Evolutionary conservation across 2,888 invertebrate species (phyloP), one percentile per base, ranked within the genome.

Genomic region (Sicus ferrugineus): DNA sequence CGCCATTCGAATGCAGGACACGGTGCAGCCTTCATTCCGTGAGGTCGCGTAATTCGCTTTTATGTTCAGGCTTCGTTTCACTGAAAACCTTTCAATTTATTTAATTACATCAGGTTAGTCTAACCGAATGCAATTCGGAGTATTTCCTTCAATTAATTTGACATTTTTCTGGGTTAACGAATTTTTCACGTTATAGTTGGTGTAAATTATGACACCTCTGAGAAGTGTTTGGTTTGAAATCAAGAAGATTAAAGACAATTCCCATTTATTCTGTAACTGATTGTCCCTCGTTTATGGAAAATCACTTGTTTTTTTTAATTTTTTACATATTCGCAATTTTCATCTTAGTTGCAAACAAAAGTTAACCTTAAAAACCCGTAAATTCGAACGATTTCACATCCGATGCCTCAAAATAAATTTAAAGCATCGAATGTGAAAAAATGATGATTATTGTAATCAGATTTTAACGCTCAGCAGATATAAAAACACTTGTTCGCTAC

Each of bases 61-160:
- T n/a, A n/a, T n/a, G n/a, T n/a, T n/a, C n/a, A n/a, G n/a, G 16
- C 62, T 3, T 42, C 42, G n/a, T 42, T 28, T 6, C 28, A 6
- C 28, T 54, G 54, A 61, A 61, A 42, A 19, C 42, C 23, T 61
- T 61, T 61, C 61, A 38, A 61, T 59, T 31, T 50, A 50, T 50
- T 50, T 50, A 50, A 50, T 50, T 50, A 50, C 19, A 21, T 50
- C 16, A 42, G 42, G n/a, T 9, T 11, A 5, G 42, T n/a, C 11
- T n/a, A 14, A 16, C n/a, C 42, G n/a, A n/a, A 11, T 16, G 19
- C 46, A 46, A 46, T 16, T 46, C 38, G n/a, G n/a, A n/a, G n/a
- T n/a, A n/a, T n/a, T n/a, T n/a, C n/a, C n/a, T n/a, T n/a, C n/a
- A n/a, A n/a, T n/a, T n/a, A n/a, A n/a, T n/a, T n/a, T n/a, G n/a